phyloP scores from a whole-genome alignment of 2,113 vertebrate genomes.

The Saimiri boliviensis region DNA sequence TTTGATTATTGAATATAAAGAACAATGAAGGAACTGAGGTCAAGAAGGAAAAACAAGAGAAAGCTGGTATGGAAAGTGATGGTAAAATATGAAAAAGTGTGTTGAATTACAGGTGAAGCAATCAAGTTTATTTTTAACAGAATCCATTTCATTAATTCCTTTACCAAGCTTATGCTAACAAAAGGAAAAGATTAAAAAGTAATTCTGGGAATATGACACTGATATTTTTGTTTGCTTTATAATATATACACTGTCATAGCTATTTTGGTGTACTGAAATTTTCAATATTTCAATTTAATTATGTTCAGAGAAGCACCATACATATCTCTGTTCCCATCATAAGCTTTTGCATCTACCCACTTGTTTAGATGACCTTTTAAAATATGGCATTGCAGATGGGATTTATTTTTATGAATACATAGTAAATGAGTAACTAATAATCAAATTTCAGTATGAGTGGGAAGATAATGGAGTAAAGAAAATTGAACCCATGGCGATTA shows the following conservation, averaged over 20 bases:
- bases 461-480: neutral
- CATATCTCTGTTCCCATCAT: neutral
- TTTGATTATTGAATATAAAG: neutral
- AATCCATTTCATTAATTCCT: neutral
- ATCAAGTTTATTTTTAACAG: neutral
- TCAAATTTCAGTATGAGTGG: neutral
- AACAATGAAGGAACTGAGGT: neutral
- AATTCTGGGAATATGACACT: neutral
- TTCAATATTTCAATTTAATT: neutral
- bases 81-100: neutral
- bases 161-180: neutral
- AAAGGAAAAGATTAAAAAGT: neutral
- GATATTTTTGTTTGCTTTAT: neutral
- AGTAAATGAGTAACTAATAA: neutral
- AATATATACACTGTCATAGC: neutral
- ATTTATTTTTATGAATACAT: neutral
- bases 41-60: neutral
- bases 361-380: constrained; percentile 30
- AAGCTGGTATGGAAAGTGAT: neutral
- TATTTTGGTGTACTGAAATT: neutral
- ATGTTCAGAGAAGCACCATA: neutral
- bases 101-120: neutral
- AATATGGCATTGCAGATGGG: neutral
- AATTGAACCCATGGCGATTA: neutral
- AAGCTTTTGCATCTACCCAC: neutral